Percentiles rank a stretch among this genome's conserved stretches.
Evolutionary conservation across 2,888 invertebrate genomes (phyloP).

Genomic region (Entomobrya multifasciata): DNA sequence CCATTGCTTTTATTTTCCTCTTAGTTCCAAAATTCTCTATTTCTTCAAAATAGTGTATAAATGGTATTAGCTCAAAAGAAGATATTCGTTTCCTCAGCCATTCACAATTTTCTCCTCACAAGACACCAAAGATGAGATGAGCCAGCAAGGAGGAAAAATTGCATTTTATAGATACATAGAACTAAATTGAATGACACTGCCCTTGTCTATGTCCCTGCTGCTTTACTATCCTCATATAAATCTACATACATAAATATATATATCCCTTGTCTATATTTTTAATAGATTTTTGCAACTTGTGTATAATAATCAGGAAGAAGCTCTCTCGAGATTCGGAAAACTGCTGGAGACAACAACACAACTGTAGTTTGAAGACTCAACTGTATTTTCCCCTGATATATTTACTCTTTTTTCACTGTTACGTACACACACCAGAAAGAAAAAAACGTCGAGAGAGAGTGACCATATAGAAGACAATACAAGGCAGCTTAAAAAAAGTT

Average conservation of each 20-base stretch:
- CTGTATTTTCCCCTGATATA: background rate
- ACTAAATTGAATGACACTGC: slow-evolving; percentile 14
- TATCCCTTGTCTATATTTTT: no score
- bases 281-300: background rate
- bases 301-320: background rate
- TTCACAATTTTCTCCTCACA: no score
- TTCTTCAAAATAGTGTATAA: no score
- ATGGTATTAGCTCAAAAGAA: no score
- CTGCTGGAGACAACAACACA: slow-evolving; percentile 9
- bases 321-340: slow-evolving; percentile 23
- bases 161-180: slow-evolving; percentile 21
- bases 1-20: no score
- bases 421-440: background rate
- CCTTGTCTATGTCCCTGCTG: slow-evolving; percentile 21
- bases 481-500: background rate
- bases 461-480: no score
- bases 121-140: background rate
- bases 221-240: no score
- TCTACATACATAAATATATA: background rate
- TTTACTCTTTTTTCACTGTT: background rate
- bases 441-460: background rate
- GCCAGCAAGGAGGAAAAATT: background rate
- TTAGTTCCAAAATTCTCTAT: no score
- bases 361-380: background rate
- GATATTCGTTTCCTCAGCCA: no score